Evolutionary conservation across 2,797 vertebrate species (phyloP).

Genomic region (Enteromius trimaculatus): DNA sequence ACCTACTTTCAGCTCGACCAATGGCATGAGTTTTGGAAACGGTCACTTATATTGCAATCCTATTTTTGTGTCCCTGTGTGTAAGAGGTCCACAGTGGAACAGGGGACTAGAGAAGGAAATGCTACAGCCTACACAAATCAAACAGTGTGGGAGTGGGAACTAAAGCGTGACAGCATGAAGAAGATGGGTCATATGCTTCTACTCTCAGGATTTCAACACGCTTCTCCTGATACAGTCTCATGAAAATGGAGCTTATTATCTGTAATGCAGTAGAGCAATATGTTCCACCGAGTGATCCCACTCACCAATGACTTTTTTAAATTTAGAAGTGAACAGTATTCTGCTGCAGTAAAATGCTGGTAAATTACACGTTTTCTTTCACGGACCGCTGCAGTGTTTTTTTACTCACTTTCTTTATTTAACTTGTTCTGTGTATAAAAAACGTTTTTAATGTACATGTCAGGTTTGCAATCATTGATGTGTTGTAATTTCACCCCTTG

Average conservation of each 20-base stretch:
- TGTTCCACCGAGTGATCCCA: conserved; percentile 3
- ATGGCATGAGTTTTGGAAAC: neutral
- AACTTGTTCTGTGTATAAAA: neutral
- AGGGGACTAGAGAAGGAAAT: conserved; percentile 63
- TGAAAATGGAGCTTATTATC: conserved; percentile 25
- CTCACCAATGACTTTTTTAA: neutral
- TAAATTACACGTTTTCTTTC: neutral
- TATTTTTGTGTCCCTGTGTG: conserved; percentile 58
- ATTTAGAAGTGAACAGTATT: neutral
- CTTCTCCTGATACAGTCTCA: conserved; percentile 1
- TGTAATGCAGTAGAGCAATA: conserved; percentile 1
- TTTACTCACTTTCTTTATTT: neutral
- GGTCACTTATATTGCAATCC: conserved; percentile 29
- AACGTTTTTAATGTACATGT: neutral
- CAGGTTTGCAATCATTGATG: neutral
- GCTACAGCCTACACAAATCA: conserved; percentile 62
- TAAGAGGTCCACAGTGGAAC: conserved; percentile 56
- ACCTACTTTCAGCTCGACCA: neutral
- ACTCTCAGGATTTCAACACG: neutral
- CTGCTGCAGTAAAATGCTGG: neutral
- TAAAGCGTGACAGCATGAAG: conserved; percentile 31
- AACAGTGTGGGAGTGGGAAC: conserved; percentile 34
- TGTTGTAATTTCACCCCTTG: neutral
- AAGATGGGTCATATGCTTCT: conserved; percentile 33
- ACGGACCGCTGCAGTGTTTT: no score